phyloP scores from a whole-genome alignment of 2,797 vertebrate species.

The Lophius americanus region DNA sequence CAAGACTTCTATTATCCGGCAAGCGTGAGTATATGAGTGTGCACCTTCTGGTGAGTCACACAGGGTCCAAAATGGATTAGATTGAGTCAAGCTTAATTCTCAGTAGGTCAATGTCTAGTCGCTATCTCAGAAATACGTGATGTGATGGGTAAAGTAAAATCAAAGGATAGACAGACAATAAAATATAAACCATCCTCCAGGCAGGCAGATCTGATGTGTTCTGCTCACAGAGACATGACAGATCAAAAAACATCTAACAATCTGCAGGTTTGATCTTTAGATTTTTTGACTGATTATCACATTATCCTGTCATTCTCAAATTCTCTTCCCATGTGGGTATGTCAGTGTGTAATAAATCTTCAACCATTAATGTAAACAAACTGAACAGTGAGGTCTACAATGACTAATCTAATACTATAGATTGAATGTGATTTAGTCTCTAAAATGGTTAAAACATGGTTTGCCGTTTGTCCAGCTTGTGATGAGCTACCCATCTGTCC shows the following conservation, averaged over 20 bases:
- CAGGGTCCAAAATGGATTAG: constrained; percentile 44
- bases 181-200: constrained; percentile 17
- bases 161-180: constrained; percentile 25
- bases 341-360: not conserved
- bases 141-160: constrained; percentile 20
- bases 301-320: constrained; percentile 15
- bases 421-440: too few species aligned
- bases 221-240: constrained; percentile 4
- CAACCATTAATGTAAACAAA: too few species aligned
- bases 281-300: constrained; percentile 54
- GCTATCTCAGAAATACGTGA: constrained; percentile 36
- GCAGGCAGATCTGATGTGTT: constrained; percentile 13
- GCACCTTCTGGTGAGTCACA: constrained; percentile 61
- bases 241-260: constrained; percentile 32
- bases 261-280: constrained; percentile 47
- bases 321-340: not conserved
- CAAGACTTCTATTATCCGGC: constrained; percentile 18
- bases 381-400: too few species aligned
- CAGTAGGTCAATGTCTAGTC: constrained; percentile 40
- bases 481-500: too few species aligned
- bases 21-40: constrained; percentile 10
- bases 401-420: too few species aligned
- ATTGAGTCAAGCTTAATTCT: constrained; percentile 43
- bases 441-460: too few species aligned
- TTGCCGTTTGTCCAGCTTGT: too few species aligned